These are phyloP conservation scores for Oenanthe oenanthe DNA, from an alignment of 2,113 vertebrate species.

Conservation along the genomic window DNA sequence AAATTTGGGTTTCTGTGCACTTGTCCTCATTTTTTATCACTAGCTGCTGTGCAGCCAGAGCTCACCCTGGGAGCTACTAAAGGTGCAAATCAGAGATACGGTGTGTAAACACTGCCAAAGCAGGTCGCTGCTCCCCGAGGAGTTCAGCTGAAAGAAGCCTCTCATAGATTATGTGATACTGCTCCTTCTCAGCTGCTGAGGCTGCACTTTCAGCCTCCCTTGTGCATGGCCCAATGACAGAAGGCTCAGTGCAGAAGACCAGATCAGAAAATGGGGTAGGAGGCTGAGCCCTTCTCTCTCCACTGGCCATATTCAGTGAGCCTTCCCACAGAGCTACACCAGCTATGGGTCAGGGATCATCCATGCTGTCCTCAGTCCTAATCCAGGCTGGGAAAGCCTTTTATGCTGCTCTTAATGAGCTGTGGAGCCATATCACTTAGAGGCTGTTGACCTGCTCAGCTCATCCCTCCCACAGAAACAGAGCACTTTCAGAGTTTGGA, in stretches of 20 bases:
- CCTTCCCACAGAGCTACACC: background rate
- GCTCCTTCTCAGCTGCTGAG: slow-evolving; percentile 41
- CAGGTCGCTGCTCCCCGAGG: slow-evolving; percentile 15
- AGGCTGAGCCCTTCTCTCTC: background rate
- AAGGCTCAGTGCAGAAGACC: background rate
- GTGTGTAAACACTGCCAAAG: slow-evolving; percentile 63
- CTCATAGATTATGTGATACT: slow-evolving; percentile 59
- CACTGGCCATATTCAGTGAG: background rate
- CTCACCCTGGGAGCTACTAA: slow-evolving; percentile 62
- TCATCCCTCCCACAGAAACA: background rate
- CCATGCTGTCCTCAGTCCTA: background rate
- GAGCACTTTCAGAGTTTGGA: background rate
- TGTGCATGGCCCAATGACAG: background rate
- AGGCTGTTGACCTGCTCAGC: background rate
- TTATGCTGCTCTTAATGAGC: background rate
- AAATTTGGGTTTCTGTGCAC: slow-evolving; percentile 54
- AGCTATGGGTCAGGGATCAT: background rate
- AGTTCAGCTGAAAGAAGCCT: slow-evolving; percentile 38
- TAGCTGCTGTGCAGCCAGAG: slow-evolving; percentile 39
- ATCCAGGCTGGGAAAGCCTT: background rate
- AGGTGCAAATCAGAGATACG: slow-evolving; percentile 50
- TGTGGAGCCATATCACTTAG: background rate
- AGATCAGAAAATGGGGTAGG: background rate
- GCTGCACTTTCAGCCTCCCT: slow-evolving; percentile 7
- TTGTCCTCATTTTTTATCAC: slow-evolving; percentile 64